These are phyloP conservation scores for Pollenia angustigena DNA, from an alignment of 2,888 invertebrate genomes.

Conservation along the genomic window DNA sequence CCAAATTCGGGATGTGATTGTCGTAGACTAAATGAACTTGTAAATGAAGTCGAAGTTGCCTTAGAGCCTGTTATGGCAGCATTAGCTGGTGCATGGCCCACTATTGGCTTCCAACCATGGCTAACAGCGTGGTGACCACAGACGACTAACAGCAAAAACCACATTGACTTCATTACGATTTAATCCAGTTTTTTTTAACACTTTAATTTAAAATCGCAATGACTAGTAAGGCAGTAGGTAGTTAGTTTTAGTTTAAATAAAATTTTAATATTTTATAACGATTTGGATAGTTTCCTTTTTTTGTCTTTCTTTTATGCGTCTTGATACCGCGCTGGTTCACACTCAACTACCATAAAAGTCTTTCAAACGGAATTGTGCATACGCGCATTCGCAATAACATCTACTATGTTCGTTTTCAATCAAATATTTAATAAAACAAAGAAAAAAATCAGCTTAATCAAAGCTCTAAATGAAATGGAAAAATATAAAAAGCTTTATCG, in stretches of 20 bases:
- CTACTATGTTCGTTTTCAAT: slow-evolving; percentile 41
- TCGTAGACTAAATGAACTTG: slow-evolving; percentile 79
- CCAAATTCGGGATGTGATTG: slow-evolving; percentile 82
- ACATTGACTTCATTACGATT: slow-evolving; percentile 49
- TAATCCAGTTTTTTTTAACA: slow-evolving; percentile 51
- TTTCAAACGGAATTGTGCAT: slow-evolving; percentile 56
- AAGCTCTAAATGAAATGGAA: slow-evolving; percentile 57
- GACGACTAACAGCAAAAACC: slow-evolving; percentile 58
- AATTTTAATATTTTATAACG: slow-evolving; percentile 44
- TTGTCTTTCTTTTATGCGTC: slow-evolving; percentile 63
- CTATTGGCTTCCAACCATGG: slow-evolving; percentile 79
- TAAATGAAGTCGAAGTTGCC: slow-evolving; percentile 68
- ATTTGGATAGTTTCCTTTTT: slow-evolving; percentile 27
- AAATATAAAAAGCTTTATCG: slow-evolving; percentile 58
- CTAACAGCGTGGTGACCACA: slow-evolving; percentile 32
- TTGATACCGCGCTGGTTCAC: slow-evolving; percentile 71
- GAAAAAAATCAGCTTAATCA: slow-evolving; percentile 15
- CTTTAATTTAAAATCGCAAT: slow-evolving; percentile 20
- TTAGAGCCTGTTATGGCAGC: slow-evolving; percentile 66
- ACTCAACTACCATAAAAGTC: slow-evolving; percentile 72
- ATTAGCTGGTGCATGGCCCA: slow-evolving; percentile 70
- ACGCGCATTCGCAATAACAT: slow-evolving; percentile 64
- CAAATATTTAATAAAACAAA: slow-evolving; percentile 35
- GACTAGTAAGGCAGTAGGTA: background rate
- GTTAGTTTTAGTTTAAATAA: slow-evolving; percentile 12